Conservation (phyloP, 2,113 vertebrate species). For the Tragelaphus scriptus region DNA sequence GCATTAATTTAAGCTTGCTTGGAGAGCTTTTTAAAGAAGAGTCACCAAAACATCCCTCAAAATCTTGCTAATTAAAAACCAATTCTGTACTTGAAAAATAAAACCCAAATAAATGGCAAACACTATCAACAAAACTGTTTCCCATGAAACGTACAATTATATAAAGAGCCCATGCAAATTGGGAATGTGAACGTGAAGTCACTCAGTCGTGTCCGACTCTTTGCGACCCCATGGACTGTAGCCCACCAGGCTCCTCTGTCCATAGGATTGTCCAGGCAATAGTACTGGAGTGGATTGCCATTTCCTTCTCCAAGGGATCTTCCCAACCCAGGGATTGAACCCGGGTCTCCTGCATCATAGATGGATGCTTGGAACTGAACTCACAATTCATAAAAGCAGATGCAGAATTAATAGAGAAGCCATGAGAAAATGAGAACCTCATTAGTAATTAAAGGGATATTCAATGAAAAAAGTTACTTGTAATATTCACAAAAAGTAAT, state of each 20-base stretch:
- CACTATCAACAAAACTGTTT: slow-evolving; percentile 42
- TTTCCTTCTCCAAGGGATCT: too few relatives aligned
- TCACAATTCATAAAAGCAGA: slow-evolving; percentile 24
- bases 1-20: slow-evolving; percentile 29
- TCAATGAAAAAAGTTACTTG: background rate
- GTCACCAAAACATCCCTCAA: slow-evolving; percentile 23
- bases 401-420: slow-evolving; percentile 47
- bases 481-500: background rate
- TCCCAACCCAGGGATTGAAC: too few relatives aligned
- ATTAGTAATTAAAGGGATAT: slow-evolving; percentile 2
- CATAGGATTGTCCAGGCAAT: too few relatives aligned
- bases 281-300: too few relatives aligned
- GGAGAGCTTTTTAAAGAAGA: background rate
- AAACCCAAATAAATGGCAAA: slow-evolving; percentile 23
- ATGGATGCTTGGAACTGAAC: background rate
- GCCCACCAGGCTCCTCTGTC: too few relatives aligned
- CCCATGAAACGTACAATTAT: slow-evolving; percentile 44
- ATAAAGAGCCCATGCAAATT: slow-evolving; percentile 28
- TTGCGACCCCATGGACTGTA: too few relatives aligned
- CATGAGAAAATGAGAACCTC: slow-evolving; percentile 31
- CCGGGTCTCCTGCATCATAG: too few relatives aligned
- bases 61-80: background rate
- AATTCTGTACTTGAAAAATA: background rate
- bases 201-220: too few relatives aligned
- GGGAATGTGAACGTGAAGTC: background rate